Evolutionary conservation across 2,888 invertebrate genomes (phyloP).

Genomic region (Phymatocera aterrima): DNA sequence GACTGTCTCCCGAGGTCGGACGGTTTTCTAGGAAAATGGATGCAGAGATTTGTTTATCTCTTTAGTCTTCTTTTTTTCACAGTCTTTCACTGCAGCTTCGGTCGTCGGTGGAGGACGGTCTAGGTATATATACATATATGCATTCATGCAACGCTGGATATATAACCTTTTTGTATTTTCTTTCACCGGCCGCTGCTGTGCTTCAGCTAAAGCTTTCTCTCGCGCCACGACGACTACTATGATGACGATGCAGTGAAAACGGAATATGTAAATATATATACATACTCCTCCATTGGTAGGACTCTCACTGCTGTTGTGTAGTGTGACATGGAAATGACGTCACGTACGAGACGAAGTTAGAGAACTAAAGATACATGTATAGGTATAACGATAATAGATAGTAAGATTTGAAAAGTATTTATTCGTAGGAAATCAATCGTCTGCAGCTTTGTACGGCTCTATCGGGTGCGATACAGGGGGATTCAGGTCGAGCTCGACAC

Average conservation of each 20-base stretch:
- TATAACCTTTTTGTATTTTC: neutral
- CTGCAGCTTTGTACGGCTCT: too few species aligned
- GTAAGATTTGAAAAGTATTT: neutral
- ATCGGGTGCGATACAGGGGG: too few species aligned
- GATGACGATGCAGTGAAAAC: neutral
- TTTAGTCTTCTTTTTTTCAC: neutral
- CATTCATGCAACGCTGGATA: neutral
- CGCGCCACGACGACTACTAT: neutral
- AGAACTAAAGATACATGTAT: neutral
- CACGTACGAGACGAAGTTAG: neutral
- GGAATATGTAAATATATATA: neutral
- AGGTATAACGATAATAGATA: neutral
- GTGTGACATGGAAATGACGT: slow-evolving; percentile 4
- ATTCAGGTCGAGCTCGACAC: too few species aligned
- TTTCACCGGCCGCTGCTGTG: neutral
- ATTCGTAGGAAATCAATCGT: too few species aligned
- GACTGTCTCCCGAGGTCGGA: neutral
- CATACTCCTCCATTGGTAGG: neutral
- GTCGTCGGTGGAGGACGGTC: neutral
- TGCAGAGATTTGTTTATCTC: slow-evolving; percentile 19
- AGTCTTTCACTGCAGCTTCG: neutral
- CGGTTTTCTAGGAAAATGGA: slow-evolving; percentile 17
- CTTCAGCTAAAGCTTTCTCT: neutral
- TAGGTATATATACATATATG: too few species aligned
- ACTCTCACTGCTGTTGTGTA: neutral